Conservation (phyloP, 1,140 invertebrate genomes). For the Eueides isabella region DNA sequence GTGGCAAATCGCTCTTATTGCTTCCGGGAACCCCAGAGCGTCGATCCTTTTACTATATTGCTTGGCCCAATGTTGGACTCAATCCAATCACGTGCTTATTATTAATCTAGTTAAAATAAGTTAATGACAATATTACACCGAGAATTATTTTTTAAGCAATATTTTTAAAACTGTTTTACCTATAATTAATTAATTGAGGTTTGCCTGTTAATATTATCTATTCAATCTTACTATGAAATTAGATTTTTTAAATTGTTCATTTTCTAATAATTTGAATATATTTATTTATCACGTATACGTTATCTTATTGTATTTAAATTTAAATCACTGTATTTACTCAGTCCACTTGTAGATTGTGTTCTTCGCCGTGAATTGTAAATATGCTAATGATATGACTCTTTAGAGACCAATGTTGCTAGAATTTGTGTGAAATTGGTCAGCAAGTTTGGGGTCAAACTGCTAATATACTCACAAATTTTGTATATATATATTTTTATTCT, state of each 20-base stretch:
- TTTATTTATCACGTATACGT: too few relatives aligned
- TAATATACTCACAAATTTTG: neutral
- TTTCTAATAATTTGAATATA: too few relatives aligned
- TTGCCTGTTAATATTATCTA: neutral
- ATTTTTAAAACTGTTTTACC: neutral
- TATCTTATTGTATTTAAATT: neutral
- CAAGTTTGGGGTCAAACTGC: neutral
- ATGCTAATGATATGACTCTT: neutral
- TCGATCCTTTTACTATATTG: constrained; percentile 30
- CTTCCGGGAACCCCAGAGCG: constrained; percentile 46
- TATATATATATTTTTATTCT: neutral
- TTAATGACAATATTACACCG: constrained; percentile 7
- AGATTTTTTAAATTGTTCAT: too few relatives aligned
- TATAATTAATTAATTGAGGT: neutral
- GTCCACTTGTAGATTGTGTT: neutral
- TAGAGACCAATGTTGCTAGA: neutral
- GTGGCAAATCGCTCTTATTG: constrained; percentile 55
- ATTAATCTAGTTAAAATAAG: constrained; percentile 29
- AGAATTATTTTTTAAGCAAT: neutral
- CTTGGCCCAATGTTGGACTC: constrained; percentile 45
- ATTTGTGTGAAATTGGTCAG: neutral
- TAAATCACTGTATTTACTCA: too few relatives aligned
- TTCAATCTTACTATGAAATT: too few relatives aligned
- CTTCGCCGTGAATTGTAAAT: neutral
- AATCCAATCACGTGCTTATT: constrained; percentile 49